Evolutionary conservation across 2,797 vertebrate species (phyloP), one percentile per base, ranked within the genome.

Genomic region (Tapirus indicus): DNA sequence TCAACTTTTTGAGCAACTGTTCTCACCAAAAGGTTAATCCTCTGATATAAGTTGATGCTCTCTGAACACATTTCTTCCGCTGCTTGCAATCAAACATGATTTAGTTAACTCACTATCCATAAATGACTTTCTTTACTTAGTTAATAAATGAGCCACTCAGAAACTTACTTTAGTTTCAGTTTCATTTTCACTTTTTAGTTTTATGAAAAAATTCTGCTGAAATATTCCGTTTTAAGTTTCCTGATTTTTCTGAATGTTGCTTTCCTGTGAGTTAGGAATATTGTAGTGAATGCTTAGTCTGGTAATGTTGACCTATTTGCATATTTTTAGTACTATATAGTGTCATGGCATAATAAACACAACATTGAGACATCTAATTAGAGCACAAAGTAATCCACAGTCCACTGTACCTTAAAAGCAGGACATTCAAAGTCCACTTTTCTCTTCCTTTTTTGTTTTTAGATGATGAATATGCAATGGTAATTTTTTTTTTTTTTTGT

Each of bases 161-260:
- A 56, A 88, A 91, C 85, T 88, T 74, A 54, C 47, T 96, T 84
- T 80, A 78, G 62, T 56, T 80, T 86, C 49, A 75, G 47, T 18
- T n/a, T 92, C n/a, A 82, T 77, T 82, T 92, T 94, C 23, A 71
- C 18, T 60, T 71, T 88, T 83, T 83, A 83, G 47, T 77, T 64
- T 89, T 54, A 49, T 44, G n/a, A 90, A 92, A 21, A 72, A 85
- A 82, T 88, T 90, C 27, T 94, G 21, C 32, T 54, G 66, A 92
- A 20, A 85, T 47, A 84, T 69, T 86, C 29, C 44, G 80, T 41
- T 87, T 88, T 47, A 91, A 56, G 60, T 88, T 79, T 93, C n/a
- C 56, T 35, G 62, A 23, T 87, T 88, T 92, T 94, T 66, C 52
- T 96, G 47, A 87, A 71, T 77, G 21, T 77, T 92, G 44, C 41